A percentile compares a stretch with the other conserved stretches of the same genome.
Evolutionary conservation across 2,113 vertebrate genomes (phyloP).

Genomic region (Callocephalon fimbriatum): DNA sequence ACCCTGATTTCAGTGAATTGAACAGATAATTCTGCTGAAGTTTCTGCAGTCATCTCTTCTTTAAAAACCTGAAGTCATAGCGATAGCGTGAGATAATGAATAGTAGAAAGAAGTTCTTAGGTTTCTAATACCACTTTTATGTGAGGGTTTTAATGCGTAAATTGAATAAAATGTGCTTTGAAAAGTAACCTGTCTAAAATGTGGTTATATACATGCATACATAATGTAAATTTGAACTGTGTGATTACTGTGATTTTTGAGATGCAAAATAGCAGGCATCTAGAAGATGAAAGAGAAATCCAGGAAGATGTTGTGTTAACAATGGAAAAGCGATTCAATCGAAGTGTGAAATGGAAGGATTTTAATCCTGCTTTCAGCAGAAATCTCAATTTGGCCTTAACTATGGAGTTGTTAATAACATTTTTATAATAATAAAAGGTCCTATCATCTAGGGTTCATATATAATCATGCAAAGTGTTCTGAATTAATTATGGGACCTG

Average conservation of each 20-base stretch:
- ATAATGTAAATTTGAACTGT: not conserved
- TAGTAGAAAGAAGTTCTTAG: not conserved
- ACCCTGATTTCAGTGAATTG: not conserved
- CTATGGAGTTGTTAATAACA: not conserved
- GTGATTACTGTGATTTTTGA: not conserved
- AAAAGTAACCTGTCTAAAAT: not conserved
- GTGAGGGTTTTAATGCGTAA: not conserved
- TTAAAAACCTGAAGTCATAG: not conserved
- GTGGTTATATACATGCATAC: not conserved
- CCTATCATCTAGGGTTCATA: not conserved
- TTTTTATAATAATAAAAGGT: not conserved
- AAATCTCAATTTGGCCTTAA: not conserved
- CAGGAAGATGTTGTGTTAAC: not conserved
- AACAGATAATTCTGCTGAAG: not conserved
- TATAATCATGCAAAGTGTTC: not conserved
- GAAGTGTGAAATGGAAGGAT: conserved; percentile 2
- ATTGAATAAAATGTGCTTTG: not conserved
- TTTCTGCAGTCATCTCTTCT: not conserved
- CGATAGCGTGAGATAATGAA: not conserved
- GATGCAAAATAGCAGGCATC: not conserved
- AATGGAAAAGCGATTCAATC: not conserved
- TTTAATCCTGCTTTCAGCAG: not conserved
- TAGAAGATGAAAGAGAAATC: not conserved
- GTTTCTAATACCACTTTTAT: not conserved
- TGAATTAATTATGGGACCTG: not conserved